Percentiles rank a stretch among this genome's conserved stretches.
Evolutionary conservation across 2,113 vertebrate genomes (phyloP).

Genomic region (Cettia cetti): DNA sequence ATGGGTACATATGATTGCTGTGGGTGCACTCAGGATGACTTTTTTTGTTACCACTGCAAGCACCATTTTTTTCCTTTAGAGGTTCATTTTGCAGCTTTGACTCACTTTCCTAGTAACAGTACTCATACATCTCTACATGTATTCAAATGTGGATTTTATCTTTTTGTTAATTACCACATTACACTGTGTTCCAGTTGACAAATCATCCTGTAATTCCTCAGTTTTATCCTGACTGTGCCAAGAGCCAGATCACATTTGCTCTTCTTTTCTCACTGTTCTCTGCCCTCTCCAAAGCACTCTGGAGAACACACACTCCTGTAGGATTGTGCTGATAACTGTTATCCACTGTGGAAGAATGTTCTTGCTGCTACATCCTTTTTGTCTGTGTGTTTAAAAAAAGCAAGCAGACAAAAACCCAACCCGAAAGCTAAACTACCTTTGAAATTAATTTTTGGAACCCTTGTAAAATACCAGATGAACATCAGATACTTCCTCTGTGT

Average conservation of each 20-base stretch:
- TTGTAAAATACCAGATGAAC: background rate
- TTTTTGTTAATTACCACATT: background rate
- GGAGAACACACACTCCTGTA: background rate
- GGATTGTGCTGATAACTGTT: background rate
- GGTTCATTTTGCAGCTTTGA: background rate
- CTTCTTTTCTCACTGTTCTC: background rate
- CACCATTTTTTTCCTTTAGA: background rate
- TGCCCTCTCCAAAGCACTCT: background rate
- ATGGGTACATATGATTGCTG: background rate
- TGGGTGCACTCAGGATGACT: background rate
- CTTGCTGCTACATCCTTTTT: background rate
- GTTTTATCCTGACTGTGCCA: background rate
- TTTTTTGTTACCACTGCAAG: background rate
- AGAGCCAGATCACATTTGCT: background rate
- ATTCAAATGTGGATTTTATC: background rate
- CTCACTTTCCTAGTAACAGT: background rate
- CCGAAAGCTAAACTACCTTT: background rate
- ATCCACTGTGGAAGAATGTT: background rate
- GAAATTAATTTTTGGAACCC: background rate
- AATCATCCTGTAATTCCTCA: background rate
- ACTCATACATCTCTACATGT: background rate
- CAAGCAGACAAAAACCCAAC: background rate
- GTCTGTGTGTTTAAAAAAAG: background rate
- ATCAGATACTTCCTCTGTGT: background rate
- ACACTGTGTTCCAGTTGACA: background rate